Evolutionary conservation across 2,113 vertebrate genomes (phyloP).

Genomic region (Sardina pilchardus): DNA sequence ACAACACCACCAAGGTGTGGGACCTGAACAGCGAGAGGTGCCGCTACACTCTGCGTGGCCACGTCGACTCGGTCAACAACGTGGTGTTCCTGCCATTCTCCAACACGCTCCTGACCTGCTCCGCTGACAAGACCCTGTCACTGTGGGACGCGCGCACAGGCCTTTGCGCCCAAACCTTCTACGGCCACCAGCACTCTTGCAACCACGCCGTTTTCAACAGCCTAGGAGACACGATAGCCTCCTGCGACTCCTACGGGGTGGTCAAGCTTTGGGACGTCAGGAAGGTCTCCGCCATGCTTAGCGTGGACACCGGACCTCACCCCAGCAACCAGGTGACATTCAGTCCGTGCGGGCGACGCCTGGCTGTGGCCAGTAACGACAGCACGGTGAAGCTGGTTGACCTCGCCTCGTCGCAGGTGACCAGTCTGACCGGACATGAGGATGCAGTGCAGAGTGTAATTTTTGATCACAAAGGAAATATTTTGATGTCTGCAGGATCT

Average conservation of each 20-base stretch:
- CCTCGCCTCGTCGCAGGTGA: constrained; percentile 62
- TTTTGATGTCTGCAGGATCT: constrained; percentile 62
- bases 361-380: constrained; percentile 75
- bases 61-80: constrained; percentile 75
- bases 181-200: constrained; percentile 77
- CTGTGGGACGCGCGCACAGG: constrained; percentile 67
- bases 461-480: constrained; percentile 60
- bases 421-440: constrained; percentile 62
- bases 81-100: constrained; percentile 73
- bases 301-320: constrained; percentile 71
- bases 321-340: constrained; percentile 79
- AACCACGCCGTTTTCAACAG: constrained; percentile 73
- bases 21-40: constrained; percentile 79
- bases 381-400: constrained; percentile 72
- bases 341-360: constrained; percentile 66
- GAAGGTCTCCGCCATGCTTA: constrained; percentile 55
- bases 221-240: constrained; percentile 71
- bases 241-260: constrained; percentile 74
- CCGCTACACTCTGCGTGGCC: constrained; percentile 68
- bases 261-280: constrained; percentile 81
- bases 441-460: constrained; percentile 60
- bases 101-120: constrained; percentile 60
- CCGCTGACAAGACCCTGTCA: constrained; percentile 61
- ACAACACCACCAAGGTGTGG: constrained; percentile 77
- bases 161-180: constrained; percentile 69